Percentiles rank a stretch among this genome's conserved stretches.
Conservation (phyloP, 2,113 vertebrate species). For the Oenanthe oenanthe region DNA sequence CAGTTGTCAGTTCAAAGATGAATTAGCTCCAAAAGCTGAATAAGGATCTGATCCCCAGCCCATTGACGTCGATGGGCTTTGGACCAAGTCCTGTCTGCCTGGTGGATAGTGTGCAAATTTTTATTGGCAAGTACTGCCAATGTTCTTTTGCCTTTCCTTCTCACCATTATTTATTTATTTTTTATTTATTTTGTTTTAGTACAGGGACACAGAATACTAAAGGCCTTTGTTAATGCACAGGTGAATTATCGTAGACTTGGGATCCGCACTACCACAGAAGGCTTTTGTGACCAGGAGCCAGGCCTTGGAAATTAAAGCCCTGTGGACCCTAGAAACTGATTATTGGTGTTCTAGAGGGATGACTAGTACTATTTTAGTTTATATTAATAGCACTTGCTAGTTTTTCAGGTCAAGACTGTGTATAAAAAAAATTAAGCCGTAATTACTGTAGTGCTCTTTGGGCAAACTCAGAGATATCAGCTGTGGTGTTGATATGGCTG, state of each 20-base stretch:
- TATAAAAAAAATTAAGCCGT: neutral
- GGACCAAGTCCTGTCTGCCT: neutral
- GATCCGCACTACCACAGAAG: neutral
- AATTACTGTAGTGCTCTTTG: neutral
- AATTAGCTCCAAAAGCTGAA: conserved; percentile 5
- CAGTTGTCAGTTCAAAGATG: neutral
- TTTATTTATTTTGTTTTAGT: neutral
- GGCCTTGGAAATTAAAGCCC: neutral
- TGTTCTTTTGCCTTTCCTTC: neutral
- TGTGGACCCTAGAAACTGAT: neutral
- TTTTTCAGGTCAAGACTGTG: neutral
- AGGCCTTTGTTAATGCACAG: neutral
- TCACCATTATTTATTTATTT: accelerated
- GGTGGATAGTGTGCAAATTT: neutral
- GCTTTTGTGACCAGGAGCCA: neutral
- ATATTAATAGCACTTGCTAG: neutral
- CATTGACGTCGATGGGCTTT: neutral
- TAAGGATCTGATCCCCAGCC: neutral
- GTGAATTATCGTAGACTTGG: neutral
- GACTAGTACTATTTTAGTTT: neutral
- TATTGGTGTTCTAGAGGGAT: neutral
- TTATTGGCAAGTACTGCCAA: neutral
- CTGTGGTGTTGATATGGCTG: neutral
- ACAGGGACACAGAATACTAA: neutral
- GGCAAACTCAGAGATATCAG: neutral